phyloP scores from a whole-genome alignment of 1,140 invertebrate genomes.

The Zaprionus ornatus region DNA sequence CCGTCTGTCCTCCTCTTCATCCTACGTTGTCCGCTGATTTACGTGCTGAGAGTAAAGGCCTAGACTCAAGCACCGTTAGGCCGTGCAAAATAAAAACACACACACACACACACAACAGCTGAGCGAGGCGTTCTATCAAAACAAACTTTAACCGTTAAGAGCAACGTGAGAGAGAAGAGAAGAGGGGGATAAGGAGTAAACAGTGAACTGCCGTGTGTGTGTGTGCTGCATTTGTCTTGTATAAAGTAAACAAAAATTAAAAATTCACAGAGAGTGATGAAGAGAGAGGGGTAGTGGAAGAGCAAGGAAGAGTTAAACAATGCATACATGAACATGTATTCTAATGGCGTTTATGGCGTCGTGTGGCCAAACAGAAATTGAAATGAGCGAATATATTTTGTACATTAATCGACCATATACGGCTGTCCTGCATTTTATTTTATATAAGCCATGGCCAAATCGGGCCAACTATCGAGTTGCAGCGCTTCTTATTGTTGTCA shows the following conservation, averaged over 20 bases:
- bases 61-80: constrained; percentile 30
- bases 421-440: constrained; percentile 47
- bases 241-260: constrained; percentile 30
- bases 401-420: constrained; percentile 18
- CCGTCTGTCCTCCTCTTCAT: background rate
- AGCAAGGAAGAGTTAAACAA: constrained; percentile 1
- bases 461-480: constrained; percentile 28
- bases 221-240: constrained; percentile 8
- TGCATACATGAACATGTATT: constrained; percentile 1
- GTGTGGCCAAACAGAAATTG: constrained; percentile 30
- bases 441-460: constrained; percentile 73
- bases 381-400: constrained; percentile 16
- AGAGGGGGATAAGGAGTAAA: background rate
- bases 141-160: constrained; percentile 2
- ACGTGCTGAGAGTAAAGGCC: constrained; percentile 13
- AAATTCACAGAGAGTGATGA: constrained; percentile 5
- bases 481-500: constrained; percentile 22
- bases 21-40: constrained; percentile 11
- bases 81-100: background rate
- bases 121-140: constrained; percentile 11
- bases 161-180: background rate
- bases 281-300: background rate
- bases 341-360: constrained; percentile 1
- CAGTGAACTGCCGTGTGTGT: background rate
- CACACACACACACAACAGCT: constrained; percentile 30